Evolutionary conservation across 2,797 vertebrate species (phyloP), one percentile per base, ranked within the genome.

Genomic region (Malacoraja senta): DNA sequence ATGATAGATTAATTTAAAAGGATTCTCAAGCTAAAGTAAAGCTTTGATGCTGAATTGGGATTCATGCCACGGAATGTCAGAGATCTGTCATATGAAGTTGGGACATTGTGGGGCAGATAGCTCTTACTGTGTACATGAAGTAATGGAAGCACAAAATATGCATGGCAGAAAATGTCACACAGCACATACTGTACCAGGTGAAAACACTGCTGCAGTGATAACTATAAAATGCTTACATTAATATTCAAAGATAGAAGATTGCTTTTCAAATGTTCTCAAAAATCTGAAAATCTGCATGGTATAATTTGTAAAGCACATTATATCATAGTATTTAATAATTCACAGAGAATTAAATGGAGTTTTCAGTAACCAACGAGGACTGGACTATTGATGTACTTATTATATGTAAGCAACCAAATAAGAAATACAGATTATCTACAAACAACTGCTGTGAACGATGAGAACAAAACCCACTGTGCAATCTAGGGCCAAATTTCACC

Each of bases 241-340:
- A 91, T 72, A 91, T 72, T 26, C 71, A 65, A 32, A 72, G 21
- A 29, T 8, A 38, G 32, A 91, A 91, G 72, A 74, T 53, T 91
- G 90, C 65, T 72, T 91, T 91, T 24, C 68, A 91, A 44, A 71
- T 74, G 38, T 91, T 74, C 90, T 24, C 65, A 72, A 74, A 71
- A 91, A 91, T 32, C 38, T 74, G 35, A 72, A 13, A 86, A 63
- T 72, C 8, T 13, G 38, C 32, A 71, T 91, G 32, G 21, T 72
- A 44, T 17, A 72, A 72, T 26, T 71, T 68, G 21, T 79, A 71
- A 26, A 61, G 10, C 81, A 63, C 26, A 72, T 4, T 24, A 91
- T 72, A 91, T 71, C 26, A 32, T 44, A 71, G 53, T 68, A n/a
- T 38, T n/a, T 32, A 26, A 21, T 38, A 74, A 44, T 74, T 91